A percentile compares a stretch with the other conserved stretches of the same genome.
Evolutionary conservation across 2,113 vertebrate genomes (phyloP).

Genomic region (Hipposideros armiger): DNA sequence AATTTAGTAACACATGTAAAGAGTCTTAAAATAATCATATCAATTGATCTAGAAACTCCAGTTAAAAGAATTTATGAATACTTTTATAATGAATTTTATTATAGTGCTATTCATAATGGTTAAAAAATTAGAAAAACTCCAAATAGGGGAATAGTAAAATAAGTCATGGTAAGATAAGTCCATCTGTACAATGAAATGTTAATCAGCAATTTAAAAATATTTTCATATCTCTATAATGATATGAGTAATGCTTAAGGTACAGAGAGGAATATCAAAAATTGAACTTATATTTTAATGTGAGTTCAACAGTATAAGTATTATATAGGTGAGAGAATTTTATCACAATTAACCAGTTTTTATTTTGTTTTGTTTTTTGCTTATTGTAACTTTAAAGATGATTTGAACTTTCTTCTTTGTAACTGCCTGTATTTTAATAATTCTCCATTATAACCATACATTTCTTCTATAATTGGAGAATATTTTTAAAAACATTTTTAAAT

Average conservation of each 20-base stretch:
- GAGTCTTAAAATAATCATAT: background rate
- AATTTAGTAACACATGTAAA: background rate
- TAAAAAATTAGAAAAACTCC: background rate
- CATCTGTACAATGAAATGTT: background rate
- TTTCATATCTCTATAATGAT: background rate
- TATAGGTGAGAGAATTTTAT: background rate
- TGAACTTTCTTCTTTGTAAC: background rate
- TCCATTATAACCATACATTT: background rate
- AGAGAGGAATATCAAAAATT: background rate
- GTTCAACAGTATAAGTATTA: background rate
- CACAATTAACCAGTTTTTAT: background rate
- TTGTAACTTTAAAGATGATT: background rate
- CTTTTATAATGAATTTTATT: background rate
- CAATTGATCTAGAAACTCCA: background rate
- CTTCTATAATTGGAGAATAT: background rate
- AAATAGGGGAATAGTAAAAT: background rate
- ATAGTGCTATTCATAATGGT: background rate
- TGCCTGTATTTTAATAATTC: background rate
- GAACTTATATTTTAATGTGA: background rate
- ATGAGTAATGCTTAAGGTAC: background rate
- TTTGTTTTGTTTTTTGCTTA: background rate
- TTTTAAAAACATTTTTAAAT: background rate
- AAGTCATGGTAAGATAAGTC: background rate
- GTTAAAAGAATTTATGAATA: background rate
- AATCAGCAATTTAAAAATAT: background rate